These are phyloP conservation scores for Apis florea DNA, from an alignment of 1,140 invertebrate genomes.

Conservation along the genomic window DNA sequence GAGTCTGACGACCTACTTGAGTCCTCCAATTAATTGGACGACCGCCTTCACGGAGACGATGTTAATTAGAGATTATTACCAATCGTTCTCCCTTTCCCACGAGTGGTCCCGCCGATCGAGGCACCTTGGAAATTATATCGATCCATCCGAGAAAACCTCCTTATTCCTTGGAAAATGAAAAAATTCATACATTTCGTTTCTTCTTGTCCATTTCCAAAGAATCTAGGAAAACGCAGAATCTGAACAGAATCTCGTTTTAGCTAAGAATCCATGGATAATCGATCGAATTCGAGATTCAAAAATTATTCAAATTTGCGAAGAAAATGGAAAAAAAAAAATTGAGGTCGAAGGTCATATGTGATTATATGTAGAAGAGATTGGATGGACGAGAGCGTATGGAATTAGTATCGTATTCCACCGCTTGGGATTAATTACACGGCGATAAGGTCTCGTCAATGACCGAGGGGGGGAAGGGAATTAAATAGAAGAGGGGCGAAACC, in stretches of 20 bases:
- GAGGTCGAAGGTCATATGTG: no score
- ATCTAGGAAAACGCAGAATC: no score
- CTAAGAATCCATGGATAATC: no score
- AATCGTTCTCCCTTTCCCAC: constrained; percentile 4
- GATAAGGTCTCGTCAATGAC: constrained; percentile 12
- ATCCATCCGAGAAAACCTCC: no score
- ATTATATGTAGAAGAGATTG: no score
- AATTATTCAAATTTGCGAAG: no score
- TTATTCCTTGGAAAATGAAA: background rate
- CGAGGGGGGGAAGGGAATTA: constrained; percentile 10
- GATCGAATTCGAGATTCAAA: no score
- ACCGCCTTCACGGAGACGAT: background rate
- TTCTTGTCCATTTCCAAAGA: background rate
- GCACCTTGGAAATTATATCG: background rate
- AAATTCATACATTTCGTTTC: background rate
- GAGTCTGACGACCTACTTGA: background rate
- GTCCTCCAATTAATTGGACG: constrained; percentile 44
- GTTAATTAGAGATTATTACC: constrained; percentile 32
- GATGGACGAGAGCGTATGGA: background rate
- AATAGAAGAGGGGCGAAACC: constrained; percentile 11
- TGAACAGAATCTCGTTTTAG: no score
- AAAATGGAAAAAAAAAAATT: no score
- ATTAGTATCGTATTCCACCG: constrained; percentile 35
- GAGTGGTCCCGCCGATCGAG: background rate
- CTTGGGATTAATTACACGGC: constrained; percentile 22